Evolutionary conservation across 2,113 vertebrate genomes (phyloP).

Genomic region (Periophthalmodon schlosseri): DNA sequence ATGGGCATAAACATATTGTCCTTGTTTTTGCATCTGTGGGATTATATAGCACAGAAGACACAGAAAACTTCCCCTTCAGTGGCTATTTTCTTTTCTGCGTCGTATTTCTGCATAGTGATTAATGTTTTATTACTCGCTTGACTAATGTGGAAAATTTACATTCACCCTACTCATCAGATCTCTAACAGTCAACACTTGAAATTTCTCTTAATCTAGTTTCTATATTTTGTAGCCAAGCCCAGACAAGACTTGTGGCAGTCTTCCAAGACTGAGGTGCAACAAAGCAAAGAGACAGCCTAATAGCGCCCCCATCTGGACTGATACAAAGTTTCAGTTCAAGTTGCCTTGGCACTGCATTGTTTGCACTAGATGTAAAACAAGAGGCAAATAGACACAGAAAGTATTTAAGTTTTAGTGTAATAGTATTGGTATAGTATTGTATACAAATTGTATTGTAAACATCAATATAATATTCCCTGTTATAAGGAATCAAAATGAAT

Average conservation of each 20-base stretch:
- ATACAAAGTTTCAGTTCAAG: background rate
- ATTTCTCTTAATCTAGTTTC: slow-evolving; percentile 50
- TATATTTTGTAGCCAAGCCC: slow-evolving; percentile 48
- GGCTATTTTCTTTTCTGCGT: slow-evolving; percentile 44
- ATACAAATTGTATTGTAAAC: background rate
- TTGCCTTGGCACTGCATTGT: background rate
- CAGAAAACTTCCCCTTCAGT: slow-evolving; percentile 43
- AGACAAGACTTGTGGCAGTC: slow-evolving; percentile 46
- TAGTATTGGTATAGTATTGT: background rate
- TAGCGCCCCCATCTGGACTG: slow-evolving; percentile 68
- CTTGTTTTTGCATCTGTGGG: slow-evolving; percentile 42
- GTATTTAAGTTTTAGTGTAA: background rate
- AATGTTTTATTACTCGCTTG: slow-evolving; percentile 1
- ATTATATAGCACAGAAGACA: slow-evolving; percentile 35
- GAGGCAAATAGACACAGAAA: background rate
- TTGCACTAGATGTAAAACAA: background rate
- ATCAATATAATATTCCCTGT: background rate
- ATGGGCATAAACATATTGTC: slow-evolving; percentile 45
- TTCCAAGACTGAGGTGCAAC: slow-evolving; percentile 43
- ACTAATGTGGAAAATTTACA: no score
- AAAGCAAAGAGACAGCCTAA: slow-evolving; percentile 36
- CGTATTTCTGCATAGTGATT: slow-evolving; percentile 30
- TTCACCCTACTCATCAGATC: background rate
- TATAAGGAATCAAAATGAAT: no score
- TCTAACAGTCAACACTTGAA: slow-evolving; percentile 55